These are phyloP conservation scores for Aquila chrysaetos DNA, from an alignment of 2,797 vertebrate species.

Conservation along the genomic window DNA sequence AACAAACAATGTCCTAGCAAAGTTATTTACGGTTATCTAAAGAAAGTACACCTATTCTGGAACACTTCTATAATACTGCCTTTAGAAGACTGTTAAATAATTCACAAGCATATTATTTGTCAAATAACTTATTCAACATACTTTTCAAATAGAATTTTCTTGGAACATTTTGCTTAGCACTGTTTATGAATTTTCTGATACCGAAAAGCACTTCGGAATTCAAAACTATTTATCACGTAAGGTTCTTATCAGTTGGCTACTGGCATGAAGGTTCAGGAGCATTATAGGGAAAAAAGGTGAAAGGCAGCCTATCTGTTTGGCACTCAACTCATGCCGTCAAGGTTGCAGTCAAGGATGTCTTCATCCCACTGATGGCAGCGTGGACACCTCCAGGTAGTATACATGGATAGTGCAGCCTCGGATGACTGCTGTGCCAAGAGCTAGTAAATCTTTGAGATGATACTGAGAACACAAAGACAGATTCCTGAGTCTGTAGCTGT, in stretches of 20 bases:
- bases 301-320: not conserved
- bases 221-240: not conserved
- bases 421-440: not conserved
- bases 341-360: not conserved
- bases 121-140: not conserved
- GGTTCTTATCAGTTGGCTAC: not conserved
- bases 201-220: not conserved
- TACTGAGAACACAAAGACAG: not conserved
- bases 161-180: not conserved
- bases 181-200: not conserved
- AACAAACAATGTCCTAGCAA: not conserved
- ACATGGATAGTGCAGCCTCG: accelerated
- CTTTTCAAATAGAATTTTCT: not conserved
- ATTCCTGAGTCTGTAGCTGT: not conserved
- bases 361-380: not conserved
- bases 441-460: not conserved
- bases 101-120: not conserved
- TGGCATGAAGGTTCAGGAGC: not conserved
- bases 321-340: not conserved
- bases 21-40: not conserved
- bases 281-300: not conserved
- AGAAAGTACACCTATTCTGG: not conserved
- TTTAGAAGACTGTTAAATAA: not conserved
- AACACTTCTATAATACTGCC: not conserved
- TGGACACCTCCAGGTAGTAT: not conserved